These are phyloP conservation scores for Ommatoiulus sabulosus DNA, from an alignment of 2,888 invertebrate genomes.

Conservation along the genomic window DNA sequence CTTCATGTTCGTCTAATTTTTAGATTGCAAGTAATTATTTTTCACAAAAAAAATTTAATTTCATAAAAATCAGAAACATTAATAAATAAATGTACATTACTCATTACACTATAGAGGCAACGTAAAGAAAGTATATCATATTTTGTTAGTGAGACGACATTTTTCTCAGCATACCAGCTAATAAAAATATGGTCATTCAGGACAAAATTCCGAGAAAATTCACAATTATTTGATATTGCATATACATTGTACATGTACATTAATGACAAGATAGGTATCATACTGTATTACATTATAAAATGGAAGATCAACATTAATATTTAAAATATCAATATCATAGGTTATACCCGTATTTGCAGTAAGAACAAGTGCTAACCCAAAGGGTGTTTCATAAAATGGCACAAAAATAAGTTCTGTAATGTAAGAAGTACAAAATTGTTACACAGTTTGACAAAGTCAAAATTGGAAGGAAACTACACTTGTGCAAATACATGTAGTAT, in stretches of 20 bases:
- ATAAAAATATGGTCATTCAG: background rate
- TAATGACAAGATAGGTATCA: background rate
- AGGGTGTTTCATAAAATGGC: background rate
- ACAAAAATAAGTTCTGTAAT: background rate
- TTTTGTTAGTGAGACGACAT: background rate
- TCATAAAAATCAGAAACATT: no score
- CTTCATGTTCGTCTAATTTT: no score
- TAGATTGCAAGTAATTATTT: no score
- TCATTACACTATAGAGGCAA: background rate
- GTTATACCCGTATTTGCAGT: background rate
- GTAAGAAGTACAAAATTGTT: background rate
- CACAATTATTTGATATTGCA: background rate
- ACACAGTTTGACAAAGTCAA: no score
- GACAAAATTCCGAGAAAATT: background rate
- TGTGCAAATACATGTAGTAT: no score
- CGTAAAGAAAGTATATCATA: background rate
- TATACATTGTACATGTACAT: background rate
- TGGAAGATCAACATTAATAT: background rate
- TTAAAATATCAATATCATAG: background rate
- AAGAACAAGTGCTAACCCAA: background rate
- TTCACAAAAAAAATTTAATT: no score
- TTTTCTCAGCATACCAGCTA: background rate
- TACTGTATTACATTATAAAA: background rate
- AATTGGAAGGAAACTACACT: no score
- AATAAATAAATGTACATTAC: background rate